These are phyloP conservation scores for Brotula barbata DNA, from an alignment of 2,797 vertebrate species.

Conservation along the genomic window DNA sequence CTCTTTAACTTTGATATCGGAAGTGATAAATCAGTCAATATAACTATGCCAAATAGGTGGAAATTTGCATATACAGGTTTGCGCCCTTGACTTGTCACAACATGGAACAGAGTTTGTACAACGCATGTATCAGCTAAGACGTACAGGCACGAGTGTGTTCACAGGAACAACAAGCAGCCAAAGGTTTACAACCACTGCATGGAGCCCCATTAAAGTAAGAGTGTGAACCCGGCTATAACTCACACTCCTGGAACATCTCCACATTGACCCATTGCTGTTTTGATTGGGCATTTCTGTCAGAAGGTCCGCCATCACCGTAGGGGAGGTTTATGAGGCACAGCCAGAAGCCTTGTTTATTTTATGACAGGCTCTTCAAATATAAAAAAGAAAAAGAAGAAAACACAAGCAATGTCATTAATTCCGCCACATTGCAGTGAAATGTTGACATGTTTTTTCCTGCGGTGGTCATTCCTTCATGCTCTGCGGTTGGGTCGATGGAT, in stretches of 20 bases:
- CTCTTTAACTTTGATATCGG: too few relatives aligned
- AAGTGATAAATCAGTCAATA: too few relatives aligned
- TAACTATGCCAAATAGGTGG: too few relatives aligned
- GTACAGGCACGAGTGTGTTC: constrained; percentile 47
- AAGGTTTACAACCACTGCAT: constrained; percentile 58
- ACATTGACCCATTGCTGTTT: constrained; percentile 67
- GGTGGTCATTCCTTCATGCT: constrained; percentile 24
- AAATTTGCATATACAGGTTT: neutral
- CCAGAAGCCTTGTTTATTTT: constrained; percentile 66
- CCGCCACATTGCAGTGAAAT: constrained; percentile 52
- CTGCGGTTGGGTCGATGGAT: constrained; percentile 33
- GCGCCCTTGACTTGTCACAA: constrained; percentile 29
- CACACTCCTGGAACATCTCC: constrained; percentile 61
- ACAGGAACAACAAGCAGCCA: constrained; percentile 57
- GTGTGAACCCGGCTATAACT: constrained; percentile 65
- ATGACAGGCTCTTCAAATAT: constrained; percentile 70
- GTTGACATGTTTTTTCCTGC: constrained; percentile 40
- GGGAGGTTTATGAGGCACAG: constrained; percentile 65
- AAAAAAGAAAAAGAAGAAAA: constrained; percentile 41
- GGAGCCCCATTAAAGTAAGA: constrained; percentile 76
- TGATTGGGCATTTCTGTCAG: constrained; percentile 75
- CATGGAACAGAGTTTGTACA: constrained; percentile 46
- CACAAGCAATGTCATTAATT: constrained; percentile 62
- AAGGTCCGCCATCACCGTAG: constrained; percentile 51
- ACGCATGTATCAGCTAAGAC: constrained; percentile 40